These are phyloP conservation scores for Cottus gobio DNA, from an alignment of 2,113 vertebrate genomes.

Conservation along the genomic window DNA sequence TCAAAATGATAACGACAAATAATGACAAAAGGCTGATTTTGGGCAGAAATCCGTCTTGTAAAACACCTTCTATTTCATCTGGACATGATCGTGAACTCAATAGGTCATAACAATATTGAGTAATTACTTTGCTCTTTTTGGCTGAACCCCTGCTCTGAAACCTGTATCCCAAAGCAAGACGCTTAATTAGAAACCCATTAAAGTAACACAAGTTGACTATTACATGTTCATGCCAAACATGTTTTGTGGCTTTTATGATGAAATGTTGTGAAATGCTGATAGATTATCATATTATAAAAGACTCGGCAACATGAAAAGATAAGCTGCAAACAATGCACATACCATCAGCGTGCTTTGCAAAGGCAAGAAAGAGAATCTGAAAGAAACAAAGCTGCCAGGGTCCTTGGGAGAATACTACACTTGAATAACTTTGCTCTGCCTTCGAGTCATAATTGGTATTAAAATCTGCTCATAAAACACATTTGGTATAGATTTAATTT, in stretches of 20 bases:
- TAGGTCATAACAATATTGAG: neutral
- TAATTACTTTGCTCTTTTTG: neutral
- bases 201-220: constrained; percentile 6
- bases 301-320: constrained; percentile 14
- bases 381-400: constrained; percentile 23
- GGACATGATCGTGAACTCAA: neutral
- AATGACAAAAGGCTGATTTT: neutral
- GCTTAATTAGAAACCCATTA: constrained; percentile 35
- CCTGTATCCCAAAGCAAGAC: constrained; percentile 1
- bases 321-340: constrained; percentile 7
- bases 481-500: constrained; percentile 43
- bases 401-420: constrained; percentile 35
- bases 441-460: constrained; percentile 48
- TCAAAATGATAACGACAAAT: neutral
- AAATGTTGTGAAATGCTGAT: constrained; percentile 24
- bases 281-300: constrained; percentile 13
- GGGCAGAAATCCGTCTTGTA: neutral
- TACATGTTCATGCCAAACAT: constrained; percentile 21
- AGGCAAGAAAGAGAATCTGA: neutral
- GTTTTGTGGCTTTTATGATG: constrained; percentile 20
- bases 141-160: neutral
- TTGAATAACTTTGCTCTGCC: constrained; percentile 29
- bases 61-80: neutral
- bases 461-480: constrained; percentile 38
- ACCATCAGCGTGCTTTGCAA: neutral